Evolutionary conservation across 2,113 vertebrate genomes (phyloP).

Genomic region (Carassius carassius): DNA sequence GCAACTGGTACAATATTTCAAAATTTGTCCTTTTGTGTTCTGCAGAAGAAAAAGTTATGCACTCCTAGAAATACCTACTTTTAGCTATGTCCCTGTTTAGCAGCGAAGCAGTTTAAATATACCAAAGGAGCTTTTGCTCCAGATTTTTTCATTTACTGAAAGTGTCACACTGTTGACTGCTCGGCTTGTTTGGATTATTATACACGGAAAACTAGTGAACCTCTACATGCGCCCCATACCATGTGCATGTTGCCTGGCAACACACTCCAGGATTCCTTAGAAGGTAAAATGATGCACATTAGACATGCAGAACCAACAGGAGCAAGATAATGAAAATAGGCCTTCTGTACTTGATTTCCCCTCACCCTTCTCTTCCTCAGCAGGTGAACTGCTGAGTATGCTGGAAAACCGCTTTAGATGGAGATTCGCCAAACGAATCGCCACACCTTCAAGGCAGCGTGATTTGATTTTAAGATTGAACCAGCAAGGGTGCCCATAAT

Average conservation of each 20-base stretch:
- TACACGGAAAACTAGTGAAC: conserved; percentile 57
- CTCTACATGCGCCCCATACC: conserved; percentile 62
- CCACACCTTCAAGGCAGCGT: conserved; percentile 54
- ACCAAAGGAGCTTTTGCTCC: conserved; percentile 4
- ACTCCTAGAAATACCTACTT: conserved; percentile 20
- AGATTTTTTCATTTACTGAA: conserved; percentile 33
- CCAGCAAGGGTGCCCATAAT: conserved; percentile 61
- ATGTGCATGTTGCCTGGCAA: conserved; percentile 76
- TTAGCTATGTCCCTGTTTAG: background rate
- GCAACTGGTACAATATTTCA: background rate
- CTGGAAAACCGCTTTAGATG: conserved; percentile 51
- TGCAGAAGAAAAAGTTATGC: background rate
- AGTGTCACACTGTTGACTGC: conserved; percentile 13
- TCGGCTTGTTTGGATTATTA: conserved; percentile 40
- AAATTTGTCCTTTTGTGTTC: background rate
- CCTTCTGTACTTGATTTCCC: conserved; percentile 64
- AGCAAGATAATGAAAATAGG: conserved; percentile 68
- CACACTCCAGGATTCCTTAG: conserved; percentile 64
- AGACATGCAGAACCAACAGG: conserved; percentile 59
- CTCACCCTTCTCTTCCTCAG: conserved; percentile 66
- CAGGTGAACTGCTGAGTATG: conserved; percentile 54
- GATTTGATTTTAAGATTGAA: conserved; percentile 54
- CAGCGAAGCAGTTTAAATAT: background rate
- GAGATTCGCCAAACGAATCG: conserved; percentile 46
- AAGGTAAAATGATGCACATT: conserved; percentile 66